Percentiles rank a stretch among this genome's conserved stretches.
Evolutionary conservation across 1,140 invertebrate genomes (phyloP).

Genomic region (Procambarus clarkii): DNA sequence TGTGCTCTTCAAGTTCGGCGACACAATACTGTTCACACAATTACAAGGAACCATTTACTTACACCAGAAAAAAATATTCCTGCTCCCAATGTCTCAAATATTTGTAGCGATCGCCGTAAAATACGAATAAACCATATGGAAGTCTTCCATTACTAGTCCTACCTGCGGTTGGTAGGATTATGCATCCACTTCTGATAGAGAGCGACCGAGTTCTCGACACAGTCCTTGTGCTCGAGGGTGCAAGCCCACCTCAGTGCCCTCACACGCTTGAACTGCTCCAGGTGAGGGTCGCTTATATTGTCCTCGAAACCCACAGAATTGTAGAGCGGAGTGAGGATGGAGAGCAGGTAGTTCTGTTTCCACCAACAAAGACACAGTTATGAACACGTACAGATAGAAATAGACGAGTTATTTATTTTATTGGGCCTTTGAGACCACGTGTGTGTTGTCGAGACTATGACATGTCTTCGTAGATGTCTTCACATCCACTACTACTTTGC

Average conservation of each 20-base stretch:
- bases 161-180: not conserved
- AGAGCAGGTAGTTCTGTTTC: conserved; percentile 32
- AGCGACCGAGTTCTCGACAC: conserved; percentile 41
- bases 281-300: conserved; percentile 58
- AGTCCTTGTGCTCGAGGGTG: conserved; percentile 58
- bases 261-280: conserved; percentile 67
- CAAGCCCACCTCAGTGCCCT: conserved; percentile 66
- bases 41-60: not conserved
- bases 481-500: too few species aligned
- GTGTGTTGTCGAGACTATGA: not conserved
- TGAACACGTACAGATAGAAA: not conserved
- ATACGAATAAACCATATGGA: too few species aligned
- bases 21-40: conserved; percentile 38
- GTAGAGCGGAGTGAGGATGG: conserved; percentile 67
- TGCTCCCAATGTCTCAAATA: too few species aligned
- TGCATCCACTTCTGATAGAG: conserved; percentile 74
- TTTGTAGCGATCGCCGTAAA: too few species aligned
- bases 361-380: not conserved
- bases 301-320: conserved; percentile 67
- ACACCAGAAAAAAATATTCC: not conserved
- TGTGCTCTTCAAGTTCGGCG: conserved; percentile 76
- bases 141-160: not conserved
- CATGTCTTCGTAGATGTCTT: not conserved
- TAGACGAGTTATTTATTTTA: not conserved
- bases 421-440: not conserved